A percentile compares a stretch with the other conserved stretches of the same genome.
These are phyloP conservation scores for Theonella swinhoei DNA, from an alignment of 37 sponge, comb jelly and placozoan species.

Conservation along the genomic window DNA sequence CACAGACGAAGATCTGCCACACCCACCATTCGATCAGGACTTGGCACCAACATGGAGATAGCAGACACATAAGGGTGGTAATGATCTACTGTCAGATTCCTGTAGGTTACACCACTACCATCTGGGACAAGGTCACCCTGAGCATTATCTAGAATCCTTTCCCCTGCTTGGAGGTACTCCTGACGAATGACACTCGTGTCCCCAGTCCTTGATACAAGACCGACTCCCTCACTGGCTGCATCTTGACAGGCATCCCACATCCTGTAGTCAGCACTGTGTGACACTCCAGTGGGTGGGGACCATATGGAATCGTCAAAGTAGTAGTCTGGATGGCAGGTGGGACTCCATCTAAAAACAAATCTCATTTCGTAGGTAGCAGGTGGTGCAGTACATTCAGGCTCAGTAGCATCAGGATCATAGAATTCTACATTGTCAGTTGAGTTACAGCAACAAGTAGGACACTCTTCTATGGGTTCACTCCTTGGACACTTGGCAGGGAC, in stretches of 20 bases:
- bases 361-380: constrained; percentile 9
- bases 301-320: constrained; percentile 17
- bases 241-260: constrained; percentile 46
- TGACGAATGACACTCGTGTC: background rate
- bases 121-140: constrained; percentile 15
- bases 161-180: constrained; percentile 44
- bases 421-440: constrained; percentile 32
- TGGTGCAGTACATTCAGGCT: background rate
- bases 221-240: constrained; percentile 33
- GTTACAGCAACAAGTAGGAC: constrained; percentile 34
- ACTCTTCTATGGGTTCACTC: background rate
- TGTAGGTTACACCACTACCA: constrained; percentile 16
- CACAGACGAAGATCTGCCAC: constrained; percentile 43
- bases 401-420: constrained; percentile 3
- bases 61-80: constrained; percentile 22
- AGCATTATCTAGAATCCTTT: too few species aligned
- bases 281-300: constrained; percentile 60
- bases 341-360: constrained; percentile 40
- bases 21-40: constrained; percentile 52
- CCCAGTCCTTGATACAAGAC: constrained; percentile 31
- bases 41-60: constrained; percentile 36
- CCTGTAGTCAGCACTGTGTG: constrained; percentile 47
- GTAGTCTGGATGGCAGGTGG: constrained; percentile 39
- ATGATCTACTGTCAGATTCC: background rate
- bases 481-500: background rate